A percentile compares a stretch with the other conserved stretches of the same genome.
These are phyloP conservation scores for Cabera pusaria DNA, from an alignment of 2,888 invertebrate species.

Conservation along the genomic window DNA sequence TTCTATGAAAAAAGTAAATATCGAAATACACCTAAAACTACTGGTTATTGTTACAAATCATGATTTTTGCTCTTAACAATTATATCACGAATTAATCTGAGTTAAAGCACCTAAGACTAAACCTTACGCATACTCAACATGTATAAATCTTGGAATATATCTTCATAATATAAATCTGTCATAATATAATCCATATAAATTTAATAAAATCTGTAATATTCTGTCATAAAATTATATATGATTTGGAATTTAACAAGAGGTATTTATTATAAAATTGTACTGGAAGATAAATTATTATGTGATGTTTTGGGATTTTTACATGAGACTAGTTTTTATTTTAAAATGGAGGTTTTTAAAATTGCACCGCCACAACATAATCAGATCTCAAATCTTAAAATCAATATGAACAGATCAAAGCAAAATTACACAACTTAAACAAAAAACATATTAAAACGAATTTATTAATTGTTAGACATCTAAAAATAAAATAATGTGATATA, in stretches of 20 bases:
- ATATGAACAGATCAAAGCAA: conserved; percentile 81
- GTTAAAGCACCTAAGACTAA: conserved; percentile 74
- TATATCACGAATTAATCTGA: conserved; percentile 74
- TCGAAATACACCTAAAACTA: conserved; percentile 32
- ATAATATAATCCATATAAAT: conserved; percentile 46
- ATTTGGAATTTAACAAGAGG: conserved; percentile 76
- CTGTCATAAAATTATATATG: conserved; percentile 67
- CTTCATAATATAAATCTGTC: conserved; percentile 59
- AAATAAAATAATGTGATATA: conserved; percentile 68
- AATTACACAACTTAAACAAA: conserved; percentile 74
- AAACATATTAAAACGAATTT: conserved; percentile 62
- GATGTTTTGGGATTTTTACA: conserved; percentile 43
- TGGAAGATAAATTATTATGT: conserved; percentile 57
- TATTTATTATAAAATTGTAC: conserved; percentile 65
- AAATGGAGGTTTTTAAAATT: conserved; percentile 39
- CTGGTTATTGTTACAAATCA: conserved; percentile 25
- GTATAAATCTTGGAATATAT: conserved; percentile 57
- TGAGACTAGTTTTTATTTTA: conserved; percentile 28
- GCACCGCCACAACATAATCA: conserved; percentile 62
- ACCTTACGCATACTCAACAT: conserved; percentile 57
- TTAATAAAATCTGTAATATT: no score
- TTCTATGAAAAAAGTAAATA: conserved; percentile 38
- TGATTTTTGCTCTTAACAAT: conserved; percentile 45
- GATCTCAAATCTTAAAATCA: conserved; percentile 57
- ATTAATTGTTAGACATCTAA: conserved; percentile 74